Base-by-base conservation (phyloP, 2,113 vertebrate genomes). In the Pavo muticus region DNA sequence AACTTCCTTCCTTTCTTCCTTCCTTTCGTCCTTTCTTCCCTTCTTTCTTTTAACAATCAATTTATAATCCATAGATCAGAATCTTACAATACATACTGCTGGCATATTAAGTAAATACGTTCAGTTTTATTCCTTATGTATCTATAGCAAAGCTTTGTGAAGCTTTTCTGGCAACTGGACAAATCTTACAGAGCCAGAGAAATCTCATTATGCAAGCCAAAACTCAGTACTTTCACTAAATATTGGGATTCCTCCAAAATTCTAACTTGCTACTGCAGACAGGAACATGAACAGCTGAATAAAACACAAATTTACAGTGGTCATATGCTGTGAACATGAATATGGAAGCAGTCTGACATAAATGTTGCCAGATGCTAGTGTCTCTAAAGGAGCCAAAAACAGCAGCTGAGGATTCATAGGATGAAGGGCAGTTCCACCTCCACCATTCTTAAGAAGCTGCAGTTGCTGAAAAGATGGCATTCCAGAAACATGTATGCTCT, bases 391-490 rank as follows among this genome's bases (percentile, higher is more conserved):
- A 14, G 42, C 82, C 72, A 90, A 94, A 90, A 56, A 1, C 75
- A 94, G 72, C 90, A 97, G 82, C 82, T 93, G 93, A 90, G 47
- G 68, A 94, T 95, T 95, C 94, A 20, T 48, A 81, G 47, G 18
- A 50, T 44, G 78, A 91, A 94, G 29, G 32, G 42, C 39, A 81
- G 47, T 3, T 52, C 42, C 25, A 64, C 42, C 11, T 68, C 23
- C 24, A 44, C 47, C 29, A 30, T 75, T 93, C 86, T 81, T 80
- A 90, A 91, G 93, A 83, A 84, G 45, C 35, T 88, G 57, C 73
- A 64, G 69, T 60, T 88, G 52, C 57, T 81, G 39, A 18, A 85
- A 75, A 85, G 25, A 77, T 3, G 89, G 63, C 24, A 50, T 5
- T 12, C 9, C 42, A 35, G 52, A 79, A 87, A 78, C 84, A 84